A percentile compares a stretch with the other conserved stretches of the same genome.
Evolutionary conservation across 2,888 invertebrate genomes (phyloP).

Genomic region (Caenorhabditis angaria): DNA sequence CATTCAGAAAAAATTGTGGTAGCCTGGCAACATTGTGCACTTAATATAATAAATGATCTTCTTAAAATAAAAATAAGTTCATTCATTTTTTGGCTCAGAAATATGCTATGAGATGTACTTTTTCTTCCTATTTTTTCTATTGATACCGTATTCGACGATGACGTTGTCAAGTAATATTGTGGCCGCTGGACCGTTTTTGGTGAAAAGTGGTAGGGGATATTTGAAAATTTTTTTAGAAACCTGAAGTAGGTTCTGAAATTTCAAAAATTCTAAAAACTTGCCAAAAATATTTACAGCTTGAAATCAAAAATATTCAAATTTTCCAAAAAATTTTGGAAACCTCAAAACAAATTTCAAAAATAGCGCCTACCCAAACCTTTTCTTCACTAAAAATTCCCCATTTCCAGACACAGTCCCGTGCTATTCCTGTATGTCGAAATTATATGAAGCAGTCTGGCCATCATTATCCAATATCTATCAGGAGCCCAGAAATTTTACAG

Average conservation of each 20-base stretch:
- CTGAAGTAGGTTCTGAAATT: too few species aligned
- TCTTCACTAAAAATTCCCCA: too few species aligned
- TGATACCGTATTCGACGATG: background rate
- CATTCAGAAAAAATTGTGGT: too few species aligned
- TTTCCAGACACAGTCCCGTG: constrained; percentile 68
- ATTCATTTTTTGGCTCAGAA: too few species aligned
- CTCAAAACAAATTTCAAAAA: background rate
- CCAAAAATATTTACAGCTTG: too few species aligned
- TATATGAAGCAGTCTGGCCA: constrained; percentile 69
- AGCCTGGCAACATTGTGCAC: too few species aligned
- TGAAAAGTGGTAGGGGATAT: constrained; percentile 30
- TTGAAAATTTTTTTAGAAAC: background rate
- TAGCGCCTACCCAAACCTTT: too few species aligned
- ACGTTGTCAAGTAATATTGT: constrained; percentile 7
- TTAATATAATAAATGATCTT: too few species aligned
- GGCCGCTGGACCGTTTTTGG: constrained; percentile 30
- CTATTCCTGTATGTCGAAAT: constrained; percentile 71
- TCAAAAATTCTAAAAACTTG: too few species aligned
- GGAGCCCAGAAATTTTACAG: constrained; percentile 68
- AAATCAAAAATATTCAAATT: background rate
- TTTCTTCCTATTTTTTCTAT: background rate
- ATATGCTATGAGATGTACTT: background rate
- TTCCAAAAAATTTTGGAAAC: too few species aligned
- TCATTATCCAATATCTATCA: constrained; percentile 63
- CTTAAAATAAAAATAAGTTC: too few species aligned